A percentile compares a stretch with the other conserved stretches of the same genome.
These are phyloP conservation scores for Adelognathus sp. DNA, from an alignment of 2,888 invertebrate genomes.

Conservation along the genomic window DNA sequence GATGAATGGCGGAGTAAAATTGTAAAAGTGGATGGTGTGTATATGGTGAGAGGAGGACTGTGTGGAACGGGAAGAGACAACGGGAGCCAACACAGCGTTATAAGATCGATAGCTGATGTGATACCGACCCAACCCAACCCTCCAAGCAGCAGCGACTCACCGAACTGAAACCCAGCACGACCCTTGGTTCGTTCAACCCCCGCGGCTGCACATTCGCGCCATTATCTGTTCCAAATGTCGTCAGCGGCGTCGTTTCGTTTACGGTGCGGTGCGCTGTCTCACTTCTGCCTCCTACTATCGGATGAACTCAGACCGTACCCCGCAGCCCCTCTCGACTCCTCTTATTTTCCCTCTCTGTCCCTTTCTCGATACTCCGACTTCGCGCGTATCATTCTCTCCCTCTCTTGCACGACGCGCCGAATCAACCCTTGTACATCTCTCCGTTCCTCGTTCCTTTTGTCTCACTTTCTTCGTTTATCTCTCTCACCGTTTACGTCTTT, in stretches of 20 bases:
- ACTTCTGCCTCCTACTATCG: conserved; percentile 34
- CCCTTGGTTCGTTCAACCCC: conserved; percentile 81
- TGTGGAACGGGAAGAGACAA: conserved; percentile 73
- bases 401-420: conserved; percentile 37
- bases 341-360: conserved; percentile 28
- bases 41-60: conserved; percentile 61
- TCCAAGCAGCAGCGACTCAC: conserved; percentile 52
- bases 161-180: conserved; percentile 75
- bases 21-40: conserved; percentile 28
- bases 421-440: conserved; percentile 14
- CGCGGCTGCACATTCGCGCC: conserved; percentile 80
- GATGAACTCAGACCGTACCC: conserved; percentile 25
- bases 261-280: conserved; percentile 70
- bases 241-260: conserved; percentile 80
- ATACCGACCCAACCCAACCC: conserved; percentile 77
- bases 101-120: conserved; percentile 81
- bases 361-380: conserved; percentile 6
- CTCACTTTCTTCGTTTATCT: conserved; percentile 26
- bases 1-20: conserved; percentile 19
- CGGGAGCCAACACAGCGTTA: conserved; percentile 76
- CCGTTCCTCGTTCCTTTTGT: conserved; percentile 6
- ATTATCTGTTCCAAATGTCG: conserved; percentile 81
- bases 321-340: conserved; percentile 27
- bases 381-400: background rate
- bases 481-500: conserved; percentile 25